A percentile compares a stretch with the other conserved stretches of the same genome.
These are phyloP conservation scores for Phoebastria nigripes DNA, from an alignment of 2,797 vertebrate species.

Conservation along the genomic window DNA sequence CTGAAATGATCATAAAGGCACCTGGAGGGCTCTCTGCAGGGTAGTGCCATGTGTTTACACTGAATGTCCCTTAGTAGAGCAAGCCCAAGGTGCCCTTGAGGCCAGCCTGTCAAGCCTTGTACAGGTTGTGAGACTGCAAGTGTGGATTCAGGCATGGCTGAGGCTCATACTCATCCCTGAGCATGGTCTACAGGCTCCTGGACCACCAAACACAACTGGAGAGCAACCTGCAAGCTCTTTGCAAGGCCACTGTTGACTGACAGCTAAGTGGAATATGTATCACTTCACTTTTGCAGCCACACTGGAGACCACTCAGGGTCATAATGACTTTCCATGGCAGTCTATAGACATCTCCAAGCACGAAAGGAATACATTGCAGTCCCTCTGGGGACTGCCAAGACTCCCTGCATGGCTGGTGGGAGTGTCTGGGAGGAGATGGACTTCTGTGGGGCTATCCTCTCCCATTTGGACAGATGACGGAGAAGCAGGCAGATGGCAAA, in stretches of 20 bases:
- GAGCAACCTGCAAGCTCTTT: not conserved
- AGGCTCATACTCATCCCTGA: not conserved
- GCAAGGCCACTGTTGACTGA: not conserved
- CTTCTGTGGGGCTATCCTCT: not conserved
- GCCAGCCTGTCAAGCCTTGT: not conserved
- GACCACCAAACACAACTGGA: not conserved
- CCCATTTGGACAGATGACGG: not conserved
- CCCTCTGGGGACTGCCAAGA: too few relatives aligned
- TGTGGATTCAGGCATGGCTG: not conserved
- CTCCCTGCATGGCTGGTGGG: not conserved
- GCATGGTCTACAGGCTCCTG: not conserved
- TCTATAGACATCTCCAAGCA: not conserved
- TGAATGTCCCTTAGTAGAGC: not conserved
- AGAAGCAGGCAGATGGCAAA: not conserved
- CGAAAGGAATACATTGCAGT: not conserved
- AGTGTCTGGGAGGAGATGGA: not conserved
- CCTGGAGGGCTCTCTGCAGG: not conserved
- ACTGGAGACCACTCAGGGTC: not conserved
- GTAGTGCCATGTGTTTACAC: accelerated
- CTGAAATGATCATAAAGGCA: not conserved
- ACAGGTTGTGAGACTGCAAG: not conserved
- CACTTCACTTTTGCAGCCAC: not conserved
- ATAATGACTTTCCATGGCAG: not conserved
- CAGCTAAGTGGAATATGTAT: not conserved
- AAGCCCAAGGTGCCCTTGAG: not conserved